Evolutionary conservation across 2,888 invertebrate genomes (phyloP), one percentile per base, ranked within the genome.

Genomic region (Teleogryllus oceanicus): DNA sequence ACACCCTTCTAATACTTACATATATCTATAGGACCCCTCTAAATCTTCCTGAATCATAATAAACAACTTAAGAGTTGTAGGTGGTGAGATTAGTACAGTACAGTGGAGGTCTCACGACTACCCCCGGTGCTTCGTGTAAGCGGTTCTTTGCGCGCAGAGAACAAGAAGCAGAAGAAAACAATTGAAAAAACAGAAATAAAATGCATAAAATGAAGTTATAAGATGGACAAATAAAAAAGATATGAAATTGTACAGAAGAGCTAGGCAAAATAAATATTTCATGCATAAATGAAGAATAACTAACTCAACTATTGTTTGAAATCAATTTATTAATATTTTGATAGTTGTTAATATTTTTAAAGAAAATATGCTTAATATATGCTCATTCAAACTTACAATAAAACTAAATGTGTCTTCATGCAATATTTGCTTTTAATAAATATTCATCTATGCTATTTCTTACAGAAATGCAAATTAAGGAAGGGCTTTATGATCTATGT

Each of bases 191-290:
- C 81, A 81, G 76, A 82, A 81, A 82, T 62, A 62, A 80, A 21
- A 37, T 37, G 37, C 37, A 37, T 37, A 37, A 80, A 80, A 77
- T 50, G 81, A 76, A 81, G 75, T 12, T 62, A 13, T 62, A 62
- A 62, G 62, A 18, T 62, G 62, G n/a, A 18, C 62, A 62, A 37
- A 80, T 79, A 49, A 81, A 81, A 78, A 50, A 78, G 74, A 82
- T 76, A 50, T 62, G 77, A 77, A 79, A 76, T 84, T 78, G 84
- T 84, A 77, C 85, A 85, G 24, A 85, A 85, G 50, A 51, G 51
- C 76, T 76, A 51, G 21, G 78, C 49, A 80, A 74, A 74, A 21
- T 62, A 74, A 79, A 79, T 49, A 76, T 37, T 37, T 37, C 37
- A 37, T 37, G 37, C 37, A 1, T 8, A 37, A 37, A 37, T 37